Evolutionary conservation across 2,113 vertebrate genomes (phyloP).

Genomic region (Lamprologus sp.): DNA sequence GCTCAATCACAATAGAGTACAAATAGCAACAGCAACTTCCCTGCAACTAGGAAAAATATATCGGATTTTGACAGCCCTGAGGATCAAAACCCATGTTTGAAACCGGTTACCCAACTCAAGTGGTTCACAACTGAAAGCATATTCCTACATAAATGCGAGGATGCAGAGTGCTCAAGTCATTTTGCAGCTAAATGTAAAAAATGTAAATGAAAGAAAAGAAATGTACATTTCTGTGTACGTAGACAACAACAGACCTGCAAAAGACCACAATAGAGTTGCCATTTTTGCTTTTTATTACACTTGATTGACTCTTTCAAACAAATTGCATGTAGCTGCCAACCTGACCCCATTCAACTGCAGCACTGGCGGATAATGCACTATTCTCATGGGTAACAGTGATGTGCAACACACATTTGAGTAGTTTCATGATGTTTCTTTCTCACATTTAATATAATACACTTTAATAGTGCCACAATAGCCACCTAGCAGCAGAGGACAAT

Average conservation of each 20-base stretch:
- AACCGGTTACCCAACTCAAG: background rate
- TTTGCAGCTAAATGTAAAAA: background rate
- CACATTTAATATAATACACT: background rate
- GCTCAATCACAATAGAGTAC: background rate
- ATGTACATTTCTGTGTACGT: background rate
- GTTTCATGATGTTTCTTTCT: background rate
- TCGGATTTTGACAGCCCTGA: background rate
- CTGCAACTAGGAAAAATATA: background rate
- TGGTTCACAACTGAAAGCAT: background rate
- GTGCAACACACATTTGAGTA: background rate
- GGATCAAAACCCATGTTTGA: background rate
- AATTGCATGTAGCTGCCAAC: background rate
- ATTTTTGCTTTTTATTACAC: background rate
- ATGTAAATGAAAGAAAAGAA: background rate
- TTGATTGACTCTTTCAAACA: background rate
- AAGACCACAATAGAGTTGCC: background rate
- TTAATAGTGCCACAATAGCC: background rate
- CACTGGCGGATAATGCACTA: background rate
- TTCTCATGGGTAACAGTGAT: background rate
- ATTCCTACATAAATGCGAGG: background rate
- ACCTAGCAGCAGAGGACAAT: background rate
- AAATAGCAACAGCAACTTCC: background rate
- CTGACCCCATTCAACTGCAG: background rate
- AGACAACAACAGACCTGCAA: background rate
- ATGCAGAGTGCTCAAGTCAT: background rate